These are phyloP conservation scores for Micrasema longulum DNA, from an alignment of 1,140 invertebrate genomes.

Conservation along the genomic window DNA sequence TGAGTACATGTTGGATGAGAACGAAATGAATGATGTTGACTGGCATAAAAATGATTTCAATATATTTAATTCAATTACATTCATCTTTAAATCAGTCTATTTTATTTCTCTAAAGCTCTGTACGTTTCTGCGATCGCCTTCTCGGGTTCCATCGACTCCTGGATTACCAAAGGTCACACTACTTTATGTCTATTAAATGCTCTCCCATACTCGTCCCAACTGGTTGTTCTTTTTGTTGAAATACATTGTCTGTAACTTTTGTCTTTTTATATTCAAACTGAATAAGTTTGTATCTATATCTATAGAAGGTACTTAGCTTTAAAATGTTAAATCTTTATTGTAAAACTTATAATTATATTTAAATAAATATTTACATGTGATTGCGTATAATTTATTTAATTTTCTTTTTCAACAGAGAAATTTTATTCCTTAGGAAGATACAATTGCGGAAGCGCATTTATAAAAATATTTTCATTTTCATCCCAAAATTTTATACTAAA, in stretches of 20 bases:
- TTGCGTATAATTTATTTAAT: slow-evolving; percentile 42
- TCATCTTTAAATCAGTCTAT: slow-evolving; percentile 38
- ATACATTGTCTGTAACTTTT: slow-evolving; percentile 16
- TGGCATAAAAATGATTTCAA: slow-evolving; percentile 42
- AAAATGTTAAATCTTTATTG: slow-evolving; percentile 49
- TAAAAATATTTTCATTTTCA: slow-evolving; percentile 7
- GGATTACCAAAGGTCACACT: no score
- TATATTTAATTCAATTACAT: slow-evolving; percentile 28
- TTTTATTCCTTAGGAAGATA: slow-evolving; percentile 20
- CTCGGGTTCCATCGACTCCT: no score
- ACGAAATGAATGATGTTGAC: slow-evolving; percentile 42
- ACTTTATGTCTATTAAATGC: slow-evolving; percentile 31
- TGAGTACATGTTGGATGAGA: slow-evolving; percentile 43
- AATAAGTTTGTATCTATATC: slow-evolving; percentile 48
- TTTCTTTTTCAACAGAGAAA: slow-evolving; percentile 44
- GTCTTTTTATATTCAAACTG: slow-evolving; percentile 46
- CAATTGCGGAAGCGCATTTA: neutral
- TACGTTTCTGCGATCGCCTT: no score
- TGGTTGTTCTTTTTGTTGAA: slow-evolving; percentile 30
- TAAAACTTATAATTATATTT: slow-evolving; percentile 50
- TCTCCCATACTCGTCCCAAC: slow-evolving; percentile 24
- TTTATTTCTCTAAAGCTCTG: slow-evolving; percentile 31
- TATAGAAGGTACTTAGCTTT: slow-evolving; percentile 55
- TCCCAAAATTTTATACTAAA: slow-evolving; percentile 46
- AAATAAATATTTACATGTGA: slow-evolving; percentile 55